A percentile compares a stretch with the other conserved stretches of the same genome.
phyloP scores from a whole-genome alignment of 2,888 invertebrate species.

The Lypha dubia region DNA sequence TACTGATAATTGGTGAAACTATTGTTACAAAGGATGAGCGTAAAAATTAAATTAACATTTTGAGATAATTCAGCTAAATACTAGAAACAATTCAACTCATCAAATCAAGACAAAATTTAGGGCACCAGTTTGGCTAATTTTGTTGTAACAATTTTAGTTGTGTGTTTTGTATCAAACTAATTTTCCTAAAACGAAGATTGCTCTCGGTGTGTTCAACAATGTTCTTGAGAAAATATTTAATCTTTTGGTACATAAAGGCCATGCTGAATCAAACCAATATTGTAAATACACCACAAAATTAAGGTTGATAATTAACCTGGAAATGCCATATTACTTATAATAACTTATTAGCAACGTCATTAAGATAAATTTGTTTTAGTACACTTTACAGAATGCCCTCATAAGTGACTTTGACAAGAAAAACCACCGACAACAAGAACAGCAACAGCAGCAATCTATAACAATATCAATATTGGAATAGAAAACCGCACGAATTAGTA shows the following conservation, averaged over 20 bases:
- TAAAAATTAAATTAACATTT: background rate
- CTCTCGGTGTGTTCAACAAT: conserved; percentile 44
- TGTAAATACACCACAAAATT: background rate
- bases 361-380: too few species aligned
- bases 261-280: conserved; percentile 21
- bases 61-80: conserved; percentile 35
- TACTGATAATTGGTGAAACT: conserved; percentile 59
- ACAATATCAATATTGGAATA: conserved; percentile 50
- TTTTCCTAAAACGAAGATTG: conserved; percentile 32
- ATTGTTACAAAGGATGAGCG: conserved; percentile 1
- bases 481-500: conserved; percentile 46
- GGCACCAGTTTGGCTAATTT: background rate
- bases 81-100: background rate
- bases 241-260: conserved; percentile 50
- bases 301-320: background rate
- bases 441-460: background rate
- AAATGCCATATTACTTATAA: background rate
- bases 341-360: background rate
- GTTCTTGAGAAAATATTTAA: conserved; percentile 52
- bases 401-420: conserved; percentile 42
- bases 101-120: conserved; percentile 14
- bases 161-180: conserved; percentile 44
- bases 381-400: too few species aligned
- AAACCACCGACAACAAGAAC: conserved; percentile 15
- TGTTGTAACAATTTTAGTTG: conserved; percentile 44